Base-by-base conservation (phyloP, 2,888 invertebrate genomes). In the Phragmatobia fuliginosa region DNA sequence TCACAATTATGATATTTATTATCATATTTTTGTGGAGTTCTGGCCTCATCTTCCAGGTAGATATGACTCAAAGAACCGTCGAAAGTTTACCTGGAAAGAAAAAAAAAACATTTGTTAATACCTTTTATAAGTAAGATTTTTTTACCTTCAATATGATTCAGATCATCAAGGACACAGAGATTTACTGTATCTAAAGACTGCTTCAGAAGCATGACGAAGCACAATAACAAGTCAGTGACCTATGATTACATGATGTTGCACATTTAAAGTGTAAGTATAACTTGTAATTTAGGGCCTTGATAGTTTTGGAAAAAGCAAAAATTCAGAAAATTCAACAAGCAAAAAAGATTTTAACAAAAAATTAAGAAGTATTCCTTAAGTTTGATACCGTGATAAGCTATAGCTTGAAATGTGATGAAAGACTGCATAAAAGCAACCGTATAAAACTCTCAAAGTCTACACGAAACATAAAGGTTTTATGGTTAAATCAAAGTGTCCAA, bases 191-290 rank as follows among this genome's bases (percentile, higher is more conserved):
- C 11, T 31, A 31, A 52, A 52, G 14, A 32, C 63, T 32, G 45
- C 63, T 33, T 63, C n/a, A 49, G 32, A 49, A 33, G 62, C 62
- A 63, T 63, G 45, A 49, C 45, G 14, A 33, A 49, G 31, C 49
- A n/a, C 16, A 28, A 18, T n/a, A 10, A 10, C 14, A 49, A 45
- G 63, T 49, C 49, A 32, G 49, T 63, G 32, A n/a, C 32, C 49
- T 49, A 60, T 45, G 18, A 45, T 52, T 52, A 31, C 61, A 67
- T 62, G 21, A 31, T 36, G 36, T 38, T 31, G 49, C 33, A 67
- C 18, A 61, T 8, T 2, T 41, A 45, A 49, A n/a, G 14, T 52
- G 25, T 52, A 52, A 8, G 14, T 52, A 4, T 14, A 11, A 25
- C 5, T 25, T 25, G 8, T 52, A 25, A 25, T 2, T 25, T 25